Percentiles rank a stretch among this genome's conserved stretches.
phyloP scores from a whole-genome alignment of 2,797 vertebrate species.

The Anguilla pacifica region DNA sequence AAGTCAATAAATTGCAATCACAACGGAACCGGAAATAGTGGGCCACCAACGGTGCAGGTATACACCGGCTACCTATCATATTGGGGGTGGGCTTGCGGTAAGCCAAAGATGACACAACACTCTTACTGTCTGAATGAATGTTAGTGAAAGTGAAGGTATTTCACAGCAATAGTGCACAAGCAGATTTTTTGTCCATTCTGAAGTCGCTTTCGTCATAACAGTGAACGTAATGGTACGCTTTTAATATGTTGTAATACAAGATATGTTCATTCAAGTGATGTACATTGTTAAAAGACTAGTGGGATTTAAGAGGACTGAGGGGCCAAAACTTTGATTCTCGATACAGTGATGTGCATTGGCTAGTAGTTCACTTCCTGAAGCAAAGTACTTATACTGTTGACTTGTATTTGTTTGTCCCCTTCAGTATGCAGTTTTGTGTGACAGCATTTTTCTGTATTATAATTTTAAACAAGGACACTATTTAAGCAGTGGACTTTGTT shows the following conservation, averaged over 20 bases:
- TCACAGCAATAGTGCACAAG: neutral
- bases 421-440: too few species aligned
- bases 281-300: too few species aligned
- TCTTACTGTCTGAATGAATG: neutral
- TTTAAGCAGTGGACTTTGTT: neutral
- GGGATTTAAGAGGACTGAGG: neutral
- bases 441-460: too few species aligned
- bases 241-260: too few species aligned
- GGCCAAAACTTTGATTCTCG: neutral
- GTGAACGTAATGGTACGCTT: too few species aligned
- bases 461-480: neutral
- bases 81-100: too few species aligned
- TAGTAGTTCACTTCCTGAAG: neutral
- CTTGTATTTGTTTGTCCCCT: neutral
- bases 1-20: too few species aligned
- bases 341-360: neutral
- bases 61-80: too few species aligned
- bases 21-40: too few species aligned
- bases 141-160: neutral
- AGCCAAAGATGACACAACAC: neutral
- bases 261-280: too few species aligned
- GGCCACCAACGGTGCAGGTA: too few species aligned
- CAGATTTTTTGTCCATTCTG: neutral
- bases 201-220: too few species aligned
- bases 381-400: neutral